Evolutionary conservation across 2,113 vertebrate genomes (phyloP), one percentile per base, ranked within the genome.

Genomic region (Craseonycteris thonglongyai): DNA sequence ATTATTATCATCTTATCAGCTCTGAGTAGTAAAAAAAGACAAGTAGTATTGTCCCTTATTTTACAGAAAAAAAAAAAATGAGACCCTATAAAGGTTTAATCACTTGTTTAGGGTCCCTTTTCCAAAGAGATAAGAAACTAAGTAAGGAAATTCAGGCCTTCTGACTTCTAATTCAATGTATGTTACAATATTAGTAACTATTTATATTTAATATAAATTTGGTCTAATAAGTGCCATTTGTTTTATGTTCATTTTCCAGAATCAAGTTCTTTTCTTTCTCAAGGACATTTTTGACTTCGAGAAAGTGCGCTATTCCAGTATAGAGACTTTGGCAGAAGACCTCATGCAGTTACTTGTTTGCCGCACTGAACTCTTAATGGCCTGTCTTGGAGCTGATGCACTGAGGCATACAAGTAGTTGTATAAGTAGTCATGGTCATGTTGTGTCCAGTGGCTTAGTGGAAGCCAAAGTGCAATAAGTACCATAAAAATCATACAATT

Each of bases 231-330:
- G 59, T 59, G 26, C 5, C 26, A 5, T 74, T 86, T 79, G 7
- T 78, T 66, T 65, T 89, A 18, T 40, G 54, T 35, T 91, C 35
- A 7, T 79, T 63, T 49, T 4, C 58, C 96, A 99, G 99, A 99
- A 99, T 96, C 99, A 99, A 98, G 99, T 99, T 96, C 98, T 99
- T 96, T 98, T 98, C 98, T 99, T 99, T 97, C 98, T 99, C 61
- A 99, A 99, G 96, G 99, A 99, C 97, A 99, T 99, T 95, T 99
- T 99, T 90, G 99, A 99, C 95, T 98, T 99, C 95, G 99, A 99
- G 72, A 99, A 99, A 96, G 99, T 99, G 40, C 98, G 99, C 2
- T 99, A 99, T 97, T 98, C 98, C 0, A 99, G 95, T 0, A 98
- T 99, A 96, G 99, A 99, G 86, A 98, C 96, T 33, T 97, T 99